phyloP scores from a whole-genome alignment of 2,113 vertebrate species.

The Ovis aries region DNA sequence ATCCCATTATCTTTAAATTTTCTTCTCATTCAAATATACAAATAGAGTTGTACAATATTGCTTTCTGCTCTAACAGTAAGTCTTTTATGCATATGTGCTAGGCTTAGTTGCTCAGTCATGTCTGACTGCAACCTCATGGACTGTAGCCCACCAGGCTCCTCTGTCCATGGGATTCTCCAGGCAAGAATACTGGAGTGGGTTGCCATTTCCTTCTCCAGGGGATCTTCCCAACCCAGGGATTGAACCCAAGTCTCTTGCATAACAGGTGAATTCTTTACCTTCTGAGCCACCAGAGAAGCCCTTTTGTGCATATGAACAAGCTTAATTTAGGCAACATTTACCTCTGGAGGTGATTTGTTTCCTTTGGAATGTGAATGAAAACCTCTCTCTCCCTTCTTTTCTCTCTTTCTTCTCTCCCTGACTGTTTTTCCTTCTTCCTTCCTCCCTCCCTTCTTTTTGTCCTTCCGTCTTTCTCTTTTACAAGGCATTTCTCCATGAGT shows the following conservation, averaged over 20 bases:
- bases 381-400: not conserved
- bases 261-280: not conserved
- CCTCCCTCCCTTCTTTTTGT: rapidly evolving
- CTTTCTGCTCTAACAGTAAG: not conserved
- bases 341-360: not conserved
- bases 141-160: not conserved
- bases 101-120: not conserved
- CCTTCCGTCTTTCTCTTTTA: not conserved
- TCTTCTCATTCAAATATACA: not conserved
- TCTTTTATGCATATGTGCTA: not conserved
- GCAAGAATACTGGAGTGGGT: not conserved
- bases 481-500: not conserved
- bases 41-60: not conserved
- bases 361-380: not conserved
- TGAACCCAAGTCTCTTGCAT: not conserved
- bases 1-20: not conserved
- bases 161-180: not conserved
- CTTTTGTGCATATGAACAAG: not conserved
- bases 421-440: not conserved
- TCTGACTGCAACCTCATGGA: not conserved
- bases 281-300: not conserved
- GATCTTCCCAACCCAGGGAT: not conserved
- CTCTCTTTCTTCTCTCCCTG: not conserved
- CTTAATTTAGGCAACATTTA: not conserved
- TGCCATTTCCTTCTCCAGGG: not conserved